Percentiles rank a stretch among this genome's conserved stretches.
These are phyloP conservation scores for Zeus faber DNA, from an alignment of 2,113 vertebrate species.

Conservation along the genomic window DNA sequence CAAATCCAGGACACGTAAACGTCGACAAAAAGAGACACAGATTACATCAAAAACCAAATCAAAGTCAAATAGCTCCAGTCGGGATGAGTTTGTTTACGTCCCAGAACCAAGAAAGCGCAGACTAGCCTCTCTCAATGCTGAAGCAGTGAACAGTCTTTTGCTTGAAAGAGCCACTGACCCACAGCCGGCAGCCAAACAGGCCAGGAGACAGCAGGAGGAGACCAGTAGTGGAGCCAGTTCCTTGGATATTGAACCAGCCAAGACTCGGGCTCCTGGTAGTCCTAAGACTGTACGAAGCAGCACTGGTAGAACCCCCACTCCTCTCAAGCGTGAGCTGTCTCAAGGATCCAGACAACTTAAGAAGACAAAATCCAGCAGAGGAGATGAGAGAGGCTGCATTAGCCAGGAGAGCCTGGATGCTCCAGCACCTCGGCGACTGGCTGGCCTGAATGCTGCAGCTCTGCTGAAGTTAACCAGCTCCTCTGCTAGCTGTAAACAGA, in stretches of 20 bases:
- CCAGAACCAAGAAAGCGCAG: constrained; percentile 86
- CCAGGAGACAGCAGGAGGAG: constrained; percentile 65
- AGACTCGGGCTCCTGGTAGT: constrained; percentile 14
- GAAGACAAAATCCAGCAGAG: constrained; percentile 46
- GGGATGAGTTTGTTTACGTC: constrained; percentile 12
- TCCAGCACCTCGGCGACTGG: constrained; percentile 86
- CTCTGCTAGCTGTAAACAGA: constrained; percentile 68
- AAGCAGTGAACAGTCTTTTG: constrained; percentile 91
- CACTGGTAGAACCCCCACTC: constrained; percentile 36
- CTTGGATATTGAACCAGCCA: constrained; percentile 24
- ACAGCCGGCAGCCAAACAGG: constrained; percentile 55
- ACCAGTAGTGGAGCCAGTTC: constrained; percentile 35
- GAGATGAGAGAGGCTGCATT: constrained; percentile 17
- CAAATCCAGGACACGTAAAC: constrained; percentile 44
- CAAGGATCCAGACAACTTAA: constrained; percentile 56
- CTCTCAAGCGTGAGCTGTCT: constrained; percentile 35
- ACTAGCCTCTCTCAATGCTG: constrained; percentile 92
- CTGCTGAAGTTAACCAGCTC: constrained; percentile 90
- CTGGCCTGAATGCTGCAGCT: constrained; percentile 91
- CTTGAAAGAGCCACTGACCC: constrained; percentile 80
- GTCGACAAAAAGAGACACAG: constrained; percentile 21
- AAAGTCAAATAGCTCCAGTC: constrained; percentile 40
- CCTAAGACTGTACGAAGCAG: constrained; percentile 33
- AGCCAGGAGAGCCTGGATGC: constrained; percentile 56
- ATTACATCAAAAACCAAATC: constrained; percentile 42